A percentile compares a stretch with the other conserved stretches of the same genome.
Conservation (phyloP, 2,113 vertebrate genomes). For the Uria aalge region DNA sequence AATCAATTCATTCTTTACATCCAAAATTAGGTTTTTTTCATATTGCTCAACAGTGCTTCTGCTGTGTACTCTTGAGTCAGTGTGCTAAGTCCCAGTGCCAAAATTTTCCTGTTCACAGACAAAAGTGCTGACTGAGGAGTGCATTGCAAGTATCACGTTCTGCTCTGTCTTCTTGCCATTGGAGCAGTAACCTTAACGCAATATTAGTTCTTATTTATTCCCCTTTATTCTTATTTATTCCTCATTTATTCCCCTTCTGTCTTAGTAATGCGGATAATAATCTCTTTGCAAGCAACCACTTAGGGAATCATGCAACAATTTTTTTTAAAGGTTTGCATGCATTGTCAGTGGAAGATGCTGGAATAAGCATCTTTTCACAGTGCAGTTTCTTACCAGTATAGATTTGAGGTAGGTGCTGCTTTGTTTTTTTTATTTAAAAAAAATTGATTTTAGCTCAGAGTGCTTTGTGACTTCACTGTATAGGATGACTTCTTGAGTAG, state of each 20-base stretch:
- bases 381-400: neutral
- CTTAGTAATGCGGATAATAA: neutral
- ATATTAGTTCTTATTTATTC: neutral
- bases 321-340: neutral
- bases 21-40: neutral
- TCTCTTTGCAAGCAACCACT: neutral
- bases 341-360: neutral
- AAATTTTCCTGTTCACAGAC: neutral
- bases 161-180: neutral
- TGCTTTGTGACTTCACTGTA: neutral
- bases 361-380: neutral
- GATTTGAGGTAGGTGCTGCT: neutral
- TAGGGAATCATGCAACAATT: neutral
- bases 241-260: neutral
- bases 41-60: neutral
- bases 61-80: neutral
- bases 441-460: neutral
- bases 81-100: neutral
- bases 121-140: neutral
- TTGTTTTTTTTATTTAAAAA: neutral
- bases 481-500: neutral
- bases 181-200: too few relatives aligned
- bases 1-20: neutral
- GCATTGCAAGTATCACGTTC: neutral
- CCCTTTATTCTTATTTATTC: neutral